phyloP scores from a whole-genome alignment of 92 coral and sea anemone species.

The Bergia puertoricense region DNA sequence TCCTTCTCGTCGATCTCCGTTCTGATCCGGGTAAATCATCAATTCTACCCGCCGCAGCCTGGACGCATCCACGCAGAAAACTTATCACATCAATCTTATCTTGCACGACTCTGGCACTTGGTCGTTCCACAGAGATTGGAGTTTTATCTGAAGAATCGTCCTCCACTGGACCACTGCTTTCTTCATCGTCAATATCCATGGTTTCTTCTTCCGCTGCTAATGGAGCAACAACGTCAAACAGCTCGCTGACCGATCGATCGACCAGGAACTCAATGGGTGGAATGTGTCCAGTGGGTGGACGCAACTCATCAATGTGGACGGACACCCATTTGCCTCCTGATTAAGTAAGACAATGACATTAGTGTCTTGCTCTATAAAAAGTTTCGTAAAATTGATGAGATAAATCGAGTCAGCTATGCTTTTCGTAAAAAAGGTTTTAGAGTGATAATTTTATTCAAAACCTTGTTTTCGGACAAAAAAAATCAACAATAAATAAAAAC shows the following conservation, averaged over 20 bases:
- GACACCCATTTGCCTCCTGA: conserved; percentile 74
- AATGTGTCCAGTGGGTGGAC: conserved; percentile 72
- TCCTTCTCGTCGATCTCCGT: conserved; percentile 76
- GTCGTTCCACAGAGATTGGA: neutral
- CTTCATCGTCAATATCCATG: conserved; percentile 59
- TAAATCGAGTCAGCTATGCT: neutral
- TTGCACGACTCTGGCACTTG: neutral
- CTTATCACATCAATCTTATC: conserved; percentile 59
- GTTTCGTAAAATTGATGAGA: neutral
- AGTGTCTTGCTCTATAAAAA: neutral
- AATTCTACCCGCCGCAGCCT: conserved; percentile 84
- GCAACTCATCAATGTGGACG: conserved; percentile 87
- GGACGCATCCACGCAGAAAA: conserved; percentile 75
- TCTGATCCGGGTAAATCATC: conserved; percentile 62
- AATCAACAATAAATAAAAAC: too few relatives aligned
- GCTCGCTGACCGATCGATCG: conserved; percentile 80
- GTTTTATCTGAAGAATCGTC: neutral
- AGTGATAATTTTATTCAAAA: too few relatives aligned
- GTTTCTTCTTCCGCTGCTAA: conserved; percentile 34
- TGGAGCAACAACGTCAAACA: conserved; percentile 66
- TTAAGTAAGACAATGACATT: neutral
- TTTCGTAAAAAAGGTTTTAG: too few relatives aligned
- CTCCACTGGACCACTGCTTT: neutral
- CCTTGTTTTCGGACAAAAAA: too few relatives aligned
- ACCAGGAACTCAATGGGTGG: conserved; percentile 77